These are phyloP conservation scores for Apis mellifera DNA, from an alignment of 1,140 invertebrate species.

Conservation along the genomic window DNA sequence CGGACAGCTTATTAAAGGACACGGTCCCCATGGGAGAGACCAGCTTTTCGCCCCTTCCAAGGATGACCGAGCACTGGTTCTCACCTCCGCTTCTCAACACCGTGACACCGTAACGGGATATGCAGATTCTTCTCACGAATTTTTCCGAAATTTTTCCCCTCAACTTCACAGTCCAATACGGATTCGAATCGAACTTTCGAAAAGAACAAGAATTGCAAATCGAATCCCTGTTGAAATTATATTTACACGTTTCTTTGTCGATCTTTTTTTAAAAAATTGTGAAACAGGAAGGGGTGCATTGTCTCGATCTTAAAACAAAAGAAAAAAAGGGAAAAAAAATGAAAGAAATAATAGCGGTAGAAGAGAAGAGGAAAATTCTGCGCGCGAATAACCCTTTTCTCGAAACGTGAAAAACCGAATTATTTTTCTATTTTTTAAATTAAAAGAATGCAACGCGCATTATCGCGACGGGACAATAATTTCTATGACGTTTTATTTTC, in stretches of 20 bases:
- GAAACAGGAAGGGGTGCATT: too few species aligned
- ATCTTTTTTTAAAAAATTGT: not conserved
- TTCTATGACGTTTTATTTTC: not conserved
- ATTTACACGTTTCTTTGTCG: too few species aligned
- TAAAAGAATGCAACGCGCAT: too few species aligned
- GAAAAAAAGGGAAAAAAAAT: too few species aligned
- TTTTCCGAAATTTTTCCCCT: slow-evolving; percentile 11
- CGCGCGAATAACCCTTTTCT: too few species aligned
- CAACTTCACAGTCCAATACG: too few species aligned
- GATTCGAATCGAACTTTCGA: not conserved
- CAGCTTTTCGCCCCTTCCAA: slow-evolving; percentile 46
- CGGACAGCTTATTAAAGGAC: slow-evolving; percentile 63
- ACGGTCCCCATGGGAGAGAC: slow-evolving; percentile 46
- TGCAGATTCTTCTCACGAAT: slow-evolving; percentile 27
- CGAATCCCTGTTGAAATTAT: not conserved
- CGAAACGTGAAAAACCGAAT: too few species aligned
- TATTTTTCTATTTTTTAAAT: too few species aligned
- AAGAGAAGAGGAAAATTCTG: too few species aligned
- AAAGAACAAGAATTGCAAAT: not conserved
- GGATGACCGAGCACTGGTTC: slow-evolving; percentile 58
- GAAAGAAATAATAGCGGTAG: too few species aligned
- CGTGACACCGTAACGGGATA: not conserved
- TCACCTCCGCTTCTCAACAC: not conserved
- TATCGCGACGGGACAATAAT: not conserved
- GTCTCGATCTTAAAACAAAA: too few species aligned